Evolutionary conservation across 2,797 vertebrate species (phyloP).

Genomic region (Gobio occitaniae): DNA sequence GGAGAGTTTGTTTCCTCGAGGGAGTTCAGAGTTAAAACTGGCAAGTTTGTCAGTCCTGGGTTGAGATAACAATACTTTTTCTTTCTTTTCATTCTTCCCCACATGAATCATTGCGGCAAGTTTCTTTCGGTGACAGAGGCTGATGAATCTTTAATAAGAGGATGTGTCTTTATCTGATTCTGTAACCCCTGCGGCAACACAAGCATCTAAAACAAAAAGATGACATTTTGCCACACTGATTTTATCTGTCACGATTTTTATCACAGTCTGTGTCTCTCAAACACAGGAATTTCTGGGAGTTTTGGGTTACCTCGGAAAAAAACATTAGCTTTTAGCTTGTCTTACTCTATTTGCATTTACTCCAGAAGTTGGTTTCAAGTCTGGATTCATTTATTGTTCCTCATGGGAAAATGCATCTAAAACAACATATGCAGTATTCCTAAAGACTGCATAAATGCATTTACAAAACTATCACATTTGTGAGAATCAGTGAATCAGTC

Average conservation of each 20-base stretch:
- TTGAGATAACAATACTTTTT: conserved; percentile 45
- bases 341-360: neutral
- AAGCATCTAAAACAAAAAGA: conserved; percentile 27
- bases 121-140: conserved; percentile 28
- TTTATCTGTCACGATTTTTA: conserved; percentile 30
- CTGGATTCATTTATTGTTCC: neutral
- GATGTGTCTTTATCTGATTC: conserved; percentile 46
- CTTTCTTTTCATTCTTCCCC: neutral
- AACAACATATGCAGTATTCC: neutral
- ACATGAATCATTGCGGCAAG: conserved; percentile 10
- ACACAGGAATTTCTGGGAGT: neutral
- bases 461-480: neutral
- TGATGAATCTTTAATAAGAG: conserved; percentile 54
- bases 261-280: conserved; percentile 22
- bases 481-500: neutral
- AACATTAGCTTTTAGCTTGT: neutral
- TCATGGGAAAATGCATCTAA: neutral
- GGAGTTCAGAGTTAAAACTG: conserved; percentile 18
- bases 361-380: neutral
- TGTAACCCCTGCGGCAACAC: conserved; percentile 22
- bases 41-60: conserved; percentile 7
- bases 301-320: conserved; percentile 15
- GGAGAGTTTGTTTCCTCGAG: conserved; percentile 27
- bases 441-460: neutral
- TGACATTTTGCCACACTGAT: conserved; percentile 18